Evolutionary conservation across 2,888 invertebrate species (phyloP), one percentile per base, ranked within the genome.

Genomic region (Drosophila meridionalis): DNA sequence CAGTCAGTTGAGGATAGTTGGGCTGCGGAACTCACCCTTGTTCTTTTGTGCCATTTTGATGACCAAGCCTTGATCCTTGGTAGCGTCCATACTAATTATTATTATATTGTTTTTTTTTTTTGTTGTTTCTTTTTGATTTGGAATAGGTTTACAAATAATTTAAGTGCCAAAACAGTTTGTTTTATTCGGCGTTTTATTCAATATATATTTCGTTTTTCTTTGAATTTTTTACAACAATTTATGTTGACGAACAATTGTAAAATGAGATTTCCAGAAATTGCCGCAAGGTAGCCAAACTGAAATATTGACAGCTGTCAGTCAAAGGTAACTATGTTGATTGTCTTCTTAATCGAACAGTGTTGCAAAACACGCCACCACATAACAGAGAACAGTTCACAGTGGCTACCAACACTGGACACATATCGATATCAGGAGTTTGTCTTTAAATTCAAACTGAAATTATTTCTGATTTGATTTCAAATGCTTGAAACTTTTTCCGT

Each of bases 181-280:
- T 68, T 45, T 73, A 60, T 74, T 83, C 69, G 67, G 73, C 71
- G 63, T 74, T 52, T 52, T 72, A 34, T 64, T 77, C 43, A 69
- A 80, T 66, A 69, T 66, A 53, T 68, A 55, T 50, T 71, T 71
- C 50, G 45, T 57, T 80, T 83, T 81, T 87, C 72, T 87, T 83
- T 63, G 87, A 87, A 89, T 87, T 89, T 89, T 75, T 73, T 70
- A 87, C 80, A 84, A 84, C 89, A 89, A 89, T 86, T 86, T 86
- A 67, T 85, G 87, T 76, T 74, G 85, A 77, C 82, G 78, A 89
- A 87, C 85, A 73, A 75, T 76, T 85, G 74, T 78, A 61, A 80
- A 84, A 73, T 86, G 72, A 89, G 45, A 62, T 48, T 38, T 66
- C 9, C 30, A 14, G 12, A 12, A 14, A 42, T 38, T 53, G 58